phyloP scores from a whole-genome alignment of 2,797 vertebrate species.

The Cyclopterus lumpus region DNA sequence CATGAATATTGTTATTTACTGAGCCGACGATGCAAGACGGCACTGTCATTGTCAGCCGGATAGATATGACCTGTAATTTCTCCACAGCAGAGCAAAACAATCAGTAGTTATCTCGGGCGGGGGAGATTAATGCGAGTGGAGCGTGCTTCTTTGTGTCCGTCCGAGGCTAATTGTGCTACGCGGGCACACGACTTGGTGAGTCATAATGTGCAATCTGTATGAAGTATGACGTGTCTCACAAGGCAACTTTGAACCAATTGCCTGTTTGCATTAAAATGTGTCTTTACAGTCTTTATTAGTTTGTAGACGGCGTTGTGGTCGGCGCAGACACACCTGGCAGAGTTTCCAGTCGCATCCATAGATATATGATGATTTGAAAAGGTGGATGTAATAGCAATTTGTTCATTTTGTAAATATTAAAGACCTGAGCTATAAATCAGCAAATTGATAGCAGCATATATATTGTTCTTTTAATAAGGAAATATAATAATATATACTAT shows the following conservation, averaged over 20 bases:
- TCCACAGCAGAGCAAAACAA: neutral
- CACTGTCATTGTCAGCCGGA: neutral
- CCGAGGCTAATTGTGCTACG: neutral
- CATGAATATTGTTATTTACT: neutral
- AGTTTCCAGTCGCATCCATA: too few species aligned
- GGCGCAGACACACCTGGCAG: too few species aligned
- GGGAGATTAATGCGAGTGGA: neutral
- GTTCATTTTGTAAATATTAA: neutral
- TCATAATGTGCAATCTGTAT: too few species aligned
- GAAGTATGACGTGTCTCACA: neutral
- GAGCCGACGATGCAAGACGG: neutral
- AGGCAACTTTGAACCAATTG: too few species aligned
- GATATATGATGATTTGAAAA: neutral
- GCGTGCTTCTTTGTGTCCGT: neutral
- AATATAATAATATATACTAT: too few species aligned
- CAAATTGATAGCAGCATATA: neutral
- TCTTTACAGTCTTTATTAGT: neutral
- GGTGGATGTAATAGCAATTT: neutral
- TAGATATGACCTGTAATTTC: conserved; percentile 4
- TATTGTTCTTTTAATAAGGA: neutral
- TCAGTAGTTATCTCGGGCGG: neutral
- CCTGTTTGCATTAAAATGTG: neutral
- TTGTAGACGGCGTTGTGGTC: too few species aligned
- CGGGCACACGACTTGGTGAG: neutral
- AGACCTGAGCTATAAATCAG: neutral